Conservation (phyloP, 2,888 invertebrate species). For the Spisula solida region DNA sequence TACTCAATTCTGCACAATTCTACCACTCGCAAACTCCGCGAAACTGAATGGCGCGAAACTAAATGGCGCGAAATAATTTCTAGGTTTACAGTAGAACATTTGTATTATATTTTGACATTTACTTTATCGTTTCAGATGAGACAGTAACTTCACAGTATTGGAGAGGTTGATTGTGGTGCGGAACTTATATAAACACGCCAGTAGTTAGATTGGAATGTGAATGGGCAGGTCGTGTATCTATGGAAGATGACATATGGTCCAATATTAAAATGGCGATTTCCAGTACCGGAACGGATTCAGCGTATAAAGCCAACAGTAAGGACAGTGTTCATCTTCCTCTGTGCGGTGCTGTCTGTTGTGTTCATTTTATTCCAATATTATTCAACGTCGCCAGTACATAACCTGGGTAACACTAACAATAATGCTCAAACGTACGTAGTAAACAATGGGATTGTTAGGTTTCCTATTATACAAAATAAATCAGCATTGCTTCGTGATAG, state of each 20-base stretch:
- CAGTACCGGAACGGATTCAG: constrained; percentile 41
- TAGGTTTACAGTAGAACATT: too few species aligned
- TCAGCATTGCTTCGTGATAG: neutral
- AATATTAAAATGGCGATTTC: constrained; percentile 48
- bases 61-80: too few species aligned
- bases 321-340: constrained; percentile 40
- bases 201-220: neutral
- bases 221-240: neutral
- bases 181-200: neutral
- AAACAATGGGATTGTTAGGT: neutral
- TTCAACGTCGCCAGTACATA: neutral
- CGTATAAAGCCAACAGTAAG: constrained; percentile 4
- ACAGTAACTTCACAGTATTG: neutral
- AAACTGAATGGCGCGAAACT: too few species aligned
- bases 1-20: too few species aligned
- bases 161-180: neutral
- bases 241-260: constrained; percentile 56
- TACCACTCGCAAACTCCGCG: too few species aligned
- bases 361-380: constrained; percentile 33
- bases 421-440: neutral
- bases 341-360: constrained; percentile 22
- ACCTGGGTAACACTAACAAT: neutral
- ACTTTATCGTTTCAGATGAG: constrained; percentile 26
- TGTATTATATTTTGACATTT: too few species aligned
- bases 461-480: neutral